A percentile compares a stretch with the other conserved stretches of the same genome.
phyloP scores from a whole-genome alignment of 2,888 invertebrate genomes.

The Galerucella pusilla region DNA sequence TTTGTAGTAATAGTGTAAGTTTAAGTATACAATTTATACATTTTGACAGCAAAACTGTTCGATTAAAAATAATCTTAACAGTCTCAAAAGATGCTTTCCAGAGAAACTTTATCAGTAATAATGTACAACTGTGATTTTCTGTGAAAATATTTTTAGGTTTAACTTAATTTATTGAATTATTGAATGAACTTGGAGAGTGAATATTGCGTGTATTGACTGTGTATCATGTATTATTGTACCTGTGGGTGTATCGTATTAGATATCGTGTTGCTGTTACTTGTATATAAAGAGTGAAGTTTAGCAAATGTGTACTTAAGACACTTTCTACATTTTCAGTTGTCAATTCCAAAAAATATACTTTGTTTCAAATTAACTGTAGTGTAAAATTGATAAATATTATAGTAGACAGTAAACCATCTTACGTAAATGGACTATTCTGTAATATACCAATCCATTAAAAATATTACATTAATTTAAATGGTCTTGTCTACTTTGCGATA shows the following conservation, averaged over 20 bases:
- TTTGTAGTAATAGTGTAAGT: constrained; percentile 2
- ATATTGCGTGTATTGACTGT: constrained; percentile 41
- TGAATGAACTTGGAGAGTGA: constrained; percentile 44
- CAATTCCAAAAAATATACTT: constrained; percentile 23
- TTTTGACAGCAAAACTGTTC: not conserved
- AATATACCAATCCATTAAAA: constrained; percentile 11
- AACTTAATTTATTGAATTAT: constrained; percentile 51
- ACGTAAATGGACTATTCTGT: constrained; percentile 9
- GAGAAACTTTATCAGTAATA: constrained; percentile 47
- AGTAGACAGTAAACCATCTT: constrained; percentile 10
- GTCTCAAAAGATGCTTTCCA: constrained; percentile 17
- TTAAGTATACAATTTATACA: not conserved
- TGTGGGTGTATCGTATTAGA: constrained; percentile 59
- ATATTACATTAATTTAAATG: not conserved
- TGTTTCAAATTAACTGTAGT: constrained; percentile 19
- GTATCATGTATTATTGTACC: constrained; percentile 58
- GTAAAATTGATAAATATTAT: constrained; percentile 13
- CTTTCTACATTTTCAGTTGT: constrained; percentile 35
- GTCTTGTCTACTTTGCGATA: not conserved
- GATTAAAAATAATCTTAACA: not conserved
- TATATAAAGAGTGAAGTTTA: constrained; percentile 50
- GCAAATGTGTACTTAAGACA: constrained; percentile 34
- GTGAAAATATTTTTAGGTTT: constrained; percentile 55
- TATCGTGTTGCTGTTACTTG: constrained; percentile 59
- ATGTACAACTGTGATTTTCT: constrained; percentile 59